A percentile compares a stretch with the other conserved stretches of the same genome.
phyloP scores from a whole-genome alignment of 2,797 vertebrate species.

The Malacoctenus gilli region DNA sequence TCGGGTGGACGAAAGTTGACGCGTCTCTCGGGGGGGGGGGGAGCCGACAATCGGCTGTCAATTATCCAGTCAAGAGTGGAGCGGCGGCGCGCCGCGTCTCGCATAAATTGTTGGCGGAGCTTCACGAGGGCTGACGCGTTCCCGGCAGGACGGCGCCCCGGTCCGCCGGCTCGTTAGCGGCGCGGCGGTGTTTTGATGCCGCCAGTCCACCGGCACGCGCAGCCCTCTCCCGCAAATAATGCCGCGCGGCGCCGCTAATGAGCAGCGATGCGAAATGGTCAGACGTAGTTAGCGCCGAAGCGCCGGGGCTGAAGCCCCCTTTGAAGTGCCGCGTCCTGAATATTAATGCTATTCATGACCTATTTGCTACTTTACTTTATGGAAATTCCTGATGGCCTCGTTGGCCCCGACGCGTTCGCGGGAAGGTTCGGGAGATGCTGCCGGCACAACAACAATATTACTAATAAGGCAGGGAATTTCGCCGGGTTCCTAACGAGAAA shows the following conservation, averaged over 20 bases:
- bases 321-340: slow-evolving; percentile 76
- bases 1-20: slow-evolving; percentile 53
- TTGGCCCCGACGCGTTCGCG: slow-evolving; percentile 61
- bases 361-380: slow-evolving; percentile 78
- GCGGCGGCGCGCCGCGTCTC: slow-evolving; percentile 39
- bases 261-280: slow-evolving; percentile 74
- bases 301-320: slow-evolving; percentile 65
- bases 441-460: slow-evolving; percentile 67
- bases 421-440: slow-evolving; percentile 44
- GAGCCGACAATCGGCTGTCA: slow-evolving; percentile 64
- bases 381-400: slow-evolving; percentile 73
- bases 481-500: slow-evolving; percentile 37
- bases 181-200: slow-evolving; percentile 62
- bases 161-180: slow-evolving; percentile 55
- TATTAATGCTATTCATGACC: slow-evolving; percentile 79
- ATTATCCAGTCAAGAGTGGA: slow-evolving; percentile 65
- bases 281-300: slow-evolving; percentile 70
- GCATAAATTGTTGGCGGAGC: slow-evolving; percentile 60
- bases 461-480: slow-evolving; percentile 49
- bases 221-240: slow-evolving; percentile 68
- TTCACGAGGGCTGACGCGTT: slow-evolving; percentile 48
- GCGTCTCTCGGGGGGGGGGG: slow-evolving; percentile 50
- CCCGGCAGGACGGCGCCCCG: slow-evolving; percentile 38
- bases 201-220: slow-evolving; percentile 54
- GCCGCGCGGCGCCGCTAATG: slow-evolving; percentile 67